Conservation (phyloP, 2,113 vertebrate species). For the Notarius quadriscutis region DNA sequence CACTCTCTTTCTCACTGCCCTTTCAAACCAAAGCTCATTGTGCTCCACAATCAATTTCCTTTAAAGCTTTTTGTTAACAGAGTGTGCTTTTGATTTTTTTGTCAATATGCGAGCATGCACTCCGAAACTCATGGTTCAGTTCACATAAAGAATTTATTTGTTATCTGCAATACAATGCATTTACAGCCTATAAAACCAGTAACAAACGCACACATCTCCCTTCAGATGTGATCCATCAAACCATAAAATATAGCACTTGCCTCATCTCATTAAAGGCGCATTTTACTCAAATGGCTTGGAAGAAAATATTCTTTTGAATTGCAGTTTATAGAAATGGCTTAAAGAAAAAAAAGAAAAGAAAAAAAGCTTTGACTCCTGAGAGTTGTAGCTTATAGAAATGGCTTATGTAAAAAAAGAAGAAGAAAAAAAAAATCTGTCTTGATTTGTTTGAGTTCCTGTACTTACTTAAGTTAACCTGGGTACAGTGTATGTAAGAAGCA, state of each 20-base stretch:
- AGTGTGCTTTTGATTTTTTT: conserved; percentile 9
- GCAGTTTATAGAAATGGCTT: conserved; percentile 4
- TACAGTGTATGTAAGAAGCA: neutral
- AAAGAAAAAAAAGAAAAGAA: neutral
- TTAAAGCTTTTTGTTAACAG: conserved; percentile 16
- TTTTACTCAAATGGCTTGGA: conserved; percentile 19
- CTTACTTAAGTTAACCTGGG: neutral
- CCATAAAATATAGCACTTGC: conserved; percentile 4
- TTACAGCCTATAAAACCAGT: neutral
- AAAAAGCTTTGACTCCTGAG: neutral
- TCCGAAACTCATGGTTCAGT: conserved; percentile 1
- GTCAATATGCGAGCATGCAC: neutral
- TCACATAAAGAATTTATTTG: conserved; percentile 26
- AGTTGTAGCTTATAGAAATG: neutral
- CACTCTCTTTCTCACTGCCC: conserved; percentile 37
- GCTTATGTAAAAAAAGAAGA: neutral
- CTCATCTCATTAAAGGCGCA: neutral
- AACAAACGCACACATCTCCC: conserved; percentile 9
- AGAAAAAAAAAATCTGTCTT: neutral
- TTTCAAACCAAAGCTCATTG: conserved; percentile 5
- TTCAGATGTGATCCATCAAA: conserved; percentile 6
- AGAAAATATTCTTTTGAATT: neutral
- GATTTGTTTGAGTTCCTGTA: neutral
- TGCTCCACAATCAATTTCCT: conserved; percentile 27
- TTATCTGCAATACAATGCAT: neutral